These are phyloP conservation scores for Struthio camelus DNA, from an alignment of 2,113 vertebrate genomes.

Conservation along the genomic window DNA sequence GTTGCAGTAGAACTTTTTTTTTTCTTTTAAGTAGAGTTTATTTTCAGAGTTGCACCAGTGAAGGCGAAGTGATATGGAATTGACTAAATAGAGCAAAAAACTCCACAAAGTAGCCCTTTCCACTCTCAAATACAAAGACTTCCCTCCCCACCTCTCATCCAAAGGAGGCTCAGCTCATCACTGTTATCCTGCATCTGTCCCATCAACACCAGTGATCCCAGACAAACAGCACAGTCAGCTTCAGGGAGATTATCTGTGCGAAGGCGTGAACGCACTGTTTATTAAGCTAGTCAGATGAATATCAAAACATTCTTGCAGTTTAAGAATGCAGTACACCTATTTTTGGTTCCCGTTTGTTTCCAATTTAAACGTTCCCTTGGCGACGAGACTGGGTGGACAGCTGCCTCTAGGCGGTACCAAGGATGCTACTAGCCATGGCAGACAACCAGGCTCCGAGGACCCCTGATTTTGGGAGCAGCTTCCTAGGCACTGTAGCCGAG, in stretches of 20 bases:
- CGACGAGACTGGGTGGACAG: neutral
- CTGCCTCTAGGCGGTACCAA: neutral
- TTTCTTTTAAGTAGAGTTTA: neutral
- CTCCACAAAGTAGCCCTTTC: neutral
- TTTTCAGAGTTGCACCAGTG: neutral
- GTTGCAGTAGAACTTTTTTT: neutral
- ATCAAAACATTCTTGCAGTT: neutral
- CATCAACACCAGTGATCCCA: neutral
- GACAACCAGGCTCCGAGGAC: neutral
- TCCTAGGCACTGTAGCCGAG: neutral
- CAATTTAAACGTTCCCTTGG: neutral
- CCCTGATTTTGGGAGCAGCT: neutral
- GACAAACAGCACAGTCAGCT: neutral
- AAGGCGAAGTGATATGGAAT: neutral
- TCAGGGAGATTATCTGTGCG: neutral
- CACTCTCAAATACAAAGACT: neutral
- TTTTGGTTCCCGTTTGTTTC: neutral
- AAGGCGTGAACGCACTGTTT: neutral
- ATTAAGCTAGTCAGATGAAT: accelerated
- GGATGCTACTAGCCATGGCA: neutral
- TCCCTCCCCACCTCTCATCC: neutral
- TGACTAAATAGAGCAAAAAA: neutral
- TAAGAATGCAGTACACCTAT: neutral
- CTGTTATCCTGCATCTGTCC: neutral
- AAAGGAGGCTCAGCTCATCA: neutral